phyloP scores from a whole-genome alignment of 2,113 vertebrate genomes.

The Odontophorus gujanensis region DNA sequence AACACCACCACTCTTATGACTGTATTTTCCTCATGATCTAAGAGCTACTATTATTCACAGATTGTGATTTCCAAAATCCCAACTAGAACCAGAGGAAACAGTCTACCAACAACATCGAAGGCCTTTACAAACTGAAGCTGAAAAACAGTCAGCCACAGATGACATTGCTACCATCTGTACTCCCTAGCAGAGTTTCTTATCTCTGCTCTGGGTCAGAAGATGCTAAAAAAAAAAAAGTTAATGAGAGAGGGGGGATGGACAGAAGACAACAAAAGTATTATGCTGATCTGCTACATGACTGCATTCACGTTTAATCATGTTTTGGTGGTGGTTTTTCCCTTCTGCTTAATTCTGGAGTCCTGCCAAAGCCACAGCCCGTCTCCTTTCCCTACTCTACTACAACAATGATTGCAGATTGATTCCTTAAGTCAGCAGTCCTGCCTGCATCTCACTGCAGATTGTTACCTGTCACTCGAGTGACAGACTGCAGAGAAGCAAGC shows the following conservation, averaged over 20 bases:
- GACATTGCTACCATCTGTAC: background rate
- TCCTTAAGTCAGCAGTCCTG: background rate
- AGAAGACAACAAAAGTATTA: background rate
- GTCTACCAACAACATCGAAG: background rate
- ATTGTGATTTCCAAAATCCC: background rate
- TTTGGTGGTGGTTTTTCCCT: accelerated
- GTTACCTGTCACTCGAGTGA: constrained; percentile 12
- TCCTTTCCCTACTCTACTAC: background rate
- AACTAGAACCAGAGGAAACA: background rate
- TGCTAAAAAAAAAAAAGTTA: background rate
- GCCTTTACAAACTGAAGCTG: accelerated
- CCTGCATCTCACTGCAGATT: background rate
- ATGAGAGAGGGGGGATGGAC: background rate
- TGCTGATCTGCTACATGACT: background rate
- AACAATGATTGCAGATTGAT: background rate
- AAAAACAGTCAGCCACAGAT: background rate
- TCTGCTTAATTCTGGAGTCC: background rate
- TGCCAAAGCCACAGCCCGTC: background rate
- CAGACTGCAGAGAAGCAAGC: background rate
- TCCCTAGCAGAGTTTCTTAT: constrained; percentile 6
- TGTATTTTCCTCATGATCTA: background rate
- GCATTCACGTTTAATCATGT: background rate
- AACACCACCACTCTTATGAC: background rate
- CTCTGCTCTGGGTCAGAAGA: background rate
- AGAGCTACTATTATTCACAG: constrained; percentile 4